Conservation (phyloP, 2,113 vertebrate species). For the Rhabdornis inornatus region DNA sequence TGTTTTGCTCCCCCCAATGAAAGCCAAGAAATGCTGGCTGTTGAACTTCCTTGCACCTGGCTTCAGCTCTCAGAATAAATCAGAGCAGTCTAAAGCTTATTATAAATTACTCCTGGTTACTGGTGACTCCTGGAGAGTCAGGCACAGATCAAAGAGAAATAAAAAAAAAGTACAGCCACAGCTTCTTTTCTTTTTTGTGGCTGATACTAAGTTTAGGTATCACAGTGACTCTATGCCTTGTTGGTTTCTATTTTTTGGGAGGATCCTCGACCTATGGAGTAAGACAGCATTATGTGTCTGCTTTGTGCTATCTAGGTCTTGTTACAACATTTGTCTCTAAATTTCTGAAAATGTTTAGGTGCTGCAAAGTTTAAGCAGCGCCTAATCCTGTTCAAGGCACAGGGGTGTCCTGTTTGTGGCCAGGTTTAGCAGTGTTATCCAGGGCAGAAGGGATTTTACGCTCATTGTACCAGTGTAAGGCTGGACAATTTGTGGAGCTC, state of each 20-base stretch:
- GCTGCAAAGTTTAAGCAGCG: background rate
- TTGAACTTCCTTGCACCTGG: constrained; percentile 21
- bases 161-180: background rate
- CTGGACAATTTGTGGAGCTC: background rate
- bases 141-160: background rate
- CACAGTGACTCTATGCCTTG: background rate
- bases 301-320: background rate
- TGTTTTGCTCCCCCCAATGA: background rate
- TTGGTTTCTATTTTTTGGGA: background rate
- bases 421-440: background rate
- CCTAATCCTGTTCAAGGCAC: background rate
- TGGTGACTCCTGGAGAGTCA: background rate
- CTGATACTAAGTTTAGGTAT: background rate
- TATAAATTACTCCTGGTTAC: constrained; percentile 18
- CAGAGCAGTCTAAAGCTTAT: background rate
- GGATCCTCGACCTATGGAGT: background rate
- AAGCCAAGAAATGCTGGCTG: background rate
- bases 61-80: constrained; percentile 19
- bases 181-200: background rate
- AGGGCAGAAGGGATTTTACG: background rate
- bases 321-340: background rate
- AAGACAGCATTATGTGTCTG: background rate
- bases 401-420: background rate
- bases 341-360: background rate
- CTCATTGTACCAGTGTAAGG: background rate